A percentile compares a stretch with the other conserved stretches of the same genome.
phyloP scores from a whole-genome alignment of 92 coral and sea anemone genomes.

The Metridium senile region DNA sequence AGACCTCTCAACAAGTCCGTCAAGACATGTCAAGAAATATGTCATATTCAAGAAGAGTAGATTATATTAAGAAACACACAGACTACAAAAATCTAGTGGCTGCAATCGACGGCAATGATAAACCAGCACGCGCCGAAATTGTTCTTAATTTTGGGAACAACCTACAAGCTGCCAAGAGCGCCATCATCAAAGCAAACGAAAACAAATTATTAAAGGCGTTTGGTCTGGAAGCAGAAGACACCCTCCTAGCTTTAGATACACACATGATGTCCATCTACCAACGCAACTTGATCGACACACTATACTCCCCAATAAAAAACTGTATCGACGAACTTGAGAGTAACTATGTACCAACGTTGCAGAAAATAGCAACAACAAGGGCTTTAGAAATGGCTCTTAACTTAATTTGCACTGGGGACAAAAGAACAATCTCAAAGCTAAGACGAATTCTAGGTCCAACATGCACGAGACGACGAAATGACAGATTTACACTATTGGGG shows the following conservation, averaged over 20 bases:
- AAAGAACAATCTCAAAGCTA: background rate
- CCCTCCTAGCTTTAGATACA: background rate
- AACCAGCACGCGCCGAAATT: background rate
- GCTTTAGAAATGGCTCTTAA: background rate
- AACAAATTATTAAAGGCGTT: background rate
- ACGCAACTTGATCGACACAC: background rate
- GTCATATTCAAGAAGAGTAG: background rate
- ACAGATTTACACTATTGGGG: no score
- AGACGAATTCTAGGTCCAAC: background rate
- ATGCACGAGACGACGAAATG: no score
- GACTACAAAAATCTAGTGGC: background rate
- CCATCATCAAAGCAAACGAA: background rate
- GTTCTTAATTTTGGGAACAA: background rate
- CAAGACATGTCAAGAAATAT: background rate
- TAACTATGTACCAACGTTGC: background rate
- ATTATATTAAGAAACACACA: background rate
- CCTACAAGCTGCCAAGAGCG: background rate
- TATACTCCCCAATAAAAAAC: background rate
- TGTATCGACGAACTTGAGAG: background rate
- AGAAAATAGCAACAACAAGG: background rate
- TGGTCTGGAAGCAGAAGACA: background rate
- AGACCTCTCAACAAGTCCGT: background rate
- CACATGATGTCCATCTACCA: background rate
- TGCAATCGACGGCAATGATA: background rate
- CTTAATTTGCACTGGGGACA: background rate